These are phyloP conservation scores for Gibbula magus DNA, from an alignment of 2,888 invertebrate genomes.

Conservation along the genomic window DNA sequence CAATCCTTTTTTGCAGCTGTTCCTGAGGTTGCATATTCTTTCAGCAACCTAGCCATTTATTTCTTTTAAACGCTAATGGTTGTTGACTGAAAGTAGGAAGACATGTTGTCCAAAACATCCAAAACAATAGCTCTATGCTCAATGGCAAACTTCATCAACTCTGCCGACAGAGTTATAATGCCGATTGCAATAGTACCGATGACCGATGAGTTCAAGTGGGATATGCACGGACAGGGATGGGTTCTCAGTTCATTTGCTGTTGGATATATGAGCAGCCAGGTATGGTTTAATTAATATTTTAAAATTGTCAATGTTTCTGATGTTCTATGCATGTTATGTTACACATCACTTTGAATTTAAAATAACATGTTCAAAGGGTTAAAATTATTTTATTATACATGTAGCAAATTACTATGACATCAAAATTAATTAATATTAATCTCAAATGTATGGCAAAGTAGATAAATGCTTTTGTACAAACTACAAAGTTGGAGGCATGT, in stretches of 20 bases:
- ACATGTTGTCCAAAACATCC: slow-evolving; percentile 69
- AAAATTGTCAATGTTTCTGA: no score
- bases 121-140: slow-evolving; percentile 81
- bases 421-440: no score
- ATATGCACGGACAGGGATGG: slow-evolving; percentile 84
- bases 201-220: slow-evolving; percentile 84
- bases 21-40: no score
- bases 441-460: no score
- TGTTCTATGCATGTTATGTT: not conserved
- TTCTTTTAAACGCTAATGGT: no score
- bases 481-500: no score
- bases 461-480: no score
- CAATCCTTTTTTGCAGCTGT: no score
- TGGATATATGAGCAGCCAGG: slow-evolving; percentile 86
- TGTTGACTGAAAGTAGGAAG: no score
- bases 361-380: not conserved
- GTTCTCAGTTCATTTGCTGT: slow-evolving; percentile 85
- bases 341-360: not conserved
- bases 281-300: slow-evolving; percentile 67
- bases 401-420: not conserved
- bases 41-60: no score
- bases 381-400: not conserved
- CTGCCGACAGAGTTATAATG: slow-evolving; percentile 86
- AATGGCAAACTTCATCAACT: slow-evolving; percentile 85
- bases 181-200: slow-evolving; percentile 86